phyloP scores from a whole-genome alignment of 2,797 vertebrate species.

The Xiphorhynchus erythropygius region DNA sequence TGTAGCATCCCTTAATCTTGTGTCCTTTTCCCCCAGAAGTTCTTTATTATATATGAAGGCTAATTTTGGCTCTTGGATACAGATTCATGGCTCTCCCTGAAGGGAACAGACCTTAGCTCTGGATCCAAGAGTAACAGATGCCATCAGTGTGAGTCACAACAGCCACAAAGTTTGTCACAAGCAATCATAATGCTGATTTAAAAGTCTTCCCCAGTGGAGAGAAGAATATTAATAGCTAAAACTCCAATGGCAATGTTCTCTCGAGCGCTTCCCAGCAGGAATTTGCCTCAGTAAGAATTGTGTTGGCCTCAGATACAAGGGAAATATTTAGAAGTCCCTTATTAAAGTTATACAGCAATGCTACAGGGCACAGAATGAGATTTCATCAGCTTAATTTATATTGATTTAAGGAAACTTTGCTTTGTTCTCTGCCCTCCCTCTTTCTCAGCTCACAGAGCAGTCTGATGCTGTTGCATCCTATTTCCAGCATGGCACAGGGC shows the following conservation, averaged over 20 bases:
- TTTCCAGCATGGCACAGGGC: background rate
- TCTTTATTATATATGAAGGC: background rate
- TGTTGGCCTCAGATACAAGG: background rate
- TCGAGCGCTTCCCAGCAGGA: background rate
- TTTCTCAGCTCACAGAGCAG: background rate
- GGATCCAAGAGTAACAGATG: constrained; percentile 50
- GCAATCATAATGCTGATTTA: background rate
- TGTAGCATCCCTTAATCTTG: background rate
- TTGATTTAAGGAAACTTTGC: background rate
- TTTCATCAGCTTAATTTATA: background rate
- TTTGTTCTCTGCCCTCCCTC: background rate
- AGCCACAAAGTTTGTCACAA: constrained; percentile 36
- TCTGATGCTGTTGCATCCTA: background rate
- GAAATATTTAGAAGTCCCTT: background rate
- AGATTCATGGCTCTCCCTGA: background rate
- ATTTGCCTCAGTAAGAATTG: background rate
- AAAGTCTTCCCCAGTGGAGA: background rate
- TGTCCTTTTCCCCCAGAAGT: background rate
- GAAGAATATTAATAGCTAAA: background rate
- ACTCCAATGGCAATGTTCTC: background rate
- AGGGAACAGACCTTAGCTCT: constrained; percentile 21
- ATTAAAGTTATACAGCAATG: background rate
- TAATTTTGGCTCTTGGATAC: constrained; percentile 26
- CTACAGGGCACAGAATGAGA: background rate
- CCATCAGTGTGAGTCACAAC: constrained; percentile 40